These are phyloP conservation scores for Urosaurus nigricauda DNA, from an alignment of 2,797 vertebrate species.

Conservation along the genomic window DNA sequence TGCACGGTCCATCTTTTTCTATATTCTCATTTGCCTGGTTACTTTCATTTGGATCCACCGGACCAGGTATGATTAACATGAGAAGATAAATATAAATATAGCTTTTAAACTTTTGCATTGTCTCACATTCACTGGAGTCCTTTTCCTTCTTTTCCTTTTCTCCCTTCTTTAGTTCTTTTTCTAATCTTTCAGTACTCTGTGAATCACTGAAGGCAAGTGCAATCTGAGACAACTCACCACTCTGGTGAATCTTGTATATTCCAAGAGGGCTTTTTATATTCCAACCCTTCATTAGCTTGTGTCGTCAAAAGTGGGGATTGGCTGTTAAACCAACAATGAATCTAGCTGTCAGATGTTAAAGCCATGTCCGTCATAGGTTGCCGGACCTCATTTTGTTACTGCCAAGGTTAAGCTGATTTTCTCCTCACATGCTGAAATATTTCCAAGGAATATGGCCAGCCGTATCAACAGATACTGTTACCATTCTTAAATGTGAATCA, in stretches of 20 bases:
- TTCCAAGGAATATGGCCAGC: conserved; percentile 67
- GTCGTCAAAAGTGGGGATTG: conserved; percentile 95
- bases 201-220: conserved; percentile 76
- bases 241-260: conserved; percentile 91
- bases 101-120: conserved; percentile 85
- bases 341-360: conserved; percentile 91
- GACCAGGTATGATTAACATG: conserved; percentile 86
- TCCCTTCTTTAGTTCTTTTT: conserved; percentile 61
- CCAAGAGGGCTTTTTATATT: conserved; percentile 97
- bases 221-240: conserved; percentile 83
- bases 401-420: conserved; percentile 81
- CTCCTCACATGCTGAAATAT: conserved; percentile 68
- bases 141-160: conserved; percentile 55
- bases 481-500: conserved; percentile 70
- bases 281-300: conserved; percentile 90
- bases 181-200: conserved; percentile 71
- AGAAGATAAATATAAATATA: conserved; percentile 85
- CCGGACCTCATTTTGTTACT: conserved; percentile 84
- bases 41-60: conserved; percentile 86
- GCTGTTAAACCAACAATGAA: conserved; percentile 95
- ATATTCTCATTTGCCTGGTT: conserved; percentile 82
- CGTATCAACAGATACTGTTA: conserved; percentile 71
- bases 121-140: conserved; percentile 77
- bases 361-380: conserved; percentile 87
- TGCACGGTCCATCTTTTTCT: conserved; percentile 89